A percentile compares a stretch with the other conserved stretches of the same genome.
Evolutionary conservation across 2,113 vertebrate species (phyloP).

Genomic region (Alethe diademata): DNA sequence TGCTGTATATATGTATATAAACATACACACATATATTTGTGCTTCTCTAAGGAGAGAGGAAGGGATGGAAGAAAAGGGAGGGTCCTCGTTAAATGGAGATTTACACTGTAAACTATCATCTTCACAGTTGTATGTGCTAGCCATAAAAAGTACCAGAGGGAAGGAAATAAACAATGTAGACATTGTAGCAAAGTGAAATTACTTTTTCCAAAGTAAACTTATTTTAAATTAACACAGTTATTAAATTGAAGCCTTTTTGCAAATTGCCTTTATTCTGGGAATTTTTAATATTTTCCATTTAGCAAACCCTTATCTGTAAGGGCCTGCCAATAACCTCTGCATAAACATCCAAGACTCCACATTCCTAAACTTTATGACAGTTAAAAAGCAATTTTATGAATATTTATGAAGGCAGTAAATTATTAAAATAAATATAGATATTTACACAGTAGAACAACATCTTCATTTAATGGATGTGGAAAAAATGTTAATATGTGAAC

Average conservation of each 20-base stretch:
- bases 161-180: background rate
- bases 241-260: background rate
- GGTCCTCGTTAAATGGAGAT: background rate
- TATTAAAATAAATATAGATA: slow-evolving; percentile 62
- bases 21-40: fast-evolving
- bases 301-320: background rate
- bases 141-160: background rate
- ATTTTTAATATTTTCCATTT: slow-evolving; percentile 3
- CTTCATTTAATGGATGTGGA: slow-evolving; percentile 42
- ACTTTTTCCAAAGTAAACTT: background rate
- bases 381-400: slow-evolving; percentile 53
- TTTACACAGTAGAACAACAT: slow-evolving; percentile 57
- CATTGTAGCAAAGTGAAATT: background rate
- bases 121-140: background rate
- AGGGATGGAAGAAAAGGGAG: background rate
- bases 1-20: background rate
- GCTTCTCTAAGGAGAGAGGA: background rate
- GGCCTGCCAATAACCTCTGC: background rate
- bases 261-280: slow-evolving; percentile 19
- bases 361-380: slow-evolving; percentile 35
- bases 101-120: background rate
- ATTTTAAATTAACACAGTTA: background rate
- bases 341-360: background rate
- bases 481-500: slow-evolving; percentile 52
- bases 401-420: slow-evolving; percentile 61